These are phyloP conservation scores for Ceryle rudis DNA, from an alignment of 2,797 vertebrate genomes.

Conservation along the genomic window DNA sequence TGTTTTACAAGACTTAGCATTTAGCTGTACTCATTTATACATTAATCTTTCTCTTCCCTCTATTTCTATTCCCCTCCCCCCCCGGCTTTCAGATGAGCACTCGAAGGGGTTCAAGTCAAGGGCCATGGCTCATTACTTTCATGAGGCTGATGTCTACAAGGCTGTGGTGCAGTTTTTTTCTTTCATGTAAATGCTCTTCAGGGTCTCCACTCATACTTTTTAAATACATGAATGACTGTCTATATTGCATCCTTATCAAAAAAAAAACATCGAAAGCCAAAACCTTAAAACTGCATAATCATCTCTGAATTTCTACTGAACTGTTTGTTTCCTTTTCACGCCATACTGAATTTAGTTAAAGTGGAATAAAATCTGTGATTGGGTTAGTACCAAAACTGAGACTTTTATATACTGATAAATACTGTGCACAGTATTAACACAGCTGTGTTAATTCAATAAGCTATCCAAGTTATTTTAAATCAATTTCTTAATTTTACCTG, in stretches of 20 bases:
- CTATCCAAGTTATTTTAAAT: not conserved
- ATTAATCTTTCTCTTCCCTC: not conserved
- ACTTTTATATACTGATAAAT: not conserved
- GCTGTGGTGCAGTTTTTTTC: not conserved
- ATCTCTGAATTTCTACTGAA: not conserved
- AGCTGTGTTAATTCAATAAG: not conserved
- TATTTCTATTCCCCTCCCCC: rapidly evolving
- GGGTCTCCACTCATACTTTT: not conserved
- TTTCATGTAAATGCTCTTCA: not conserved
- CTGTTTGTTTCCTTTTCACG: not conserved
- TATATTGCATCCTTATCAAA: not conserved
- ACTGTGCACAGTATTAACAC: not conserved
- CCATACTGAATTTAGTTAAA: not conserved
- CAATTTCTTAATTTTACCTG: not conserved
- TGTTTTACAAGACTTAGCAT: not conserved
- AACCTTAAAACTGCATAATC: not conserved
- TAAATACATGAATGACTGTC: not conserved
- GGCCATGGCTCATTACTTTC: not conserved
- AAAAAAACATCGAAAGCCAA: not conserved
- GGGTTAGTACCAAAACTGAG: not conserved
- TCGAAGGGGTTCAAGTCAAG: not conserved
- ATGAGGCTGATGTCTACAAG: not conserved
- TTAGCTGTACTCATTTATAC: not conserved
- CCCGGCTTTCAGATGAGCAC: not conserved
- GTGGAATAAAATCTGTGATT: not conserved